phyloP scores from a whole-genome alignment of 2,797 vertebrate genomes.

The Odontamblyopus lacepedii region DNA sequence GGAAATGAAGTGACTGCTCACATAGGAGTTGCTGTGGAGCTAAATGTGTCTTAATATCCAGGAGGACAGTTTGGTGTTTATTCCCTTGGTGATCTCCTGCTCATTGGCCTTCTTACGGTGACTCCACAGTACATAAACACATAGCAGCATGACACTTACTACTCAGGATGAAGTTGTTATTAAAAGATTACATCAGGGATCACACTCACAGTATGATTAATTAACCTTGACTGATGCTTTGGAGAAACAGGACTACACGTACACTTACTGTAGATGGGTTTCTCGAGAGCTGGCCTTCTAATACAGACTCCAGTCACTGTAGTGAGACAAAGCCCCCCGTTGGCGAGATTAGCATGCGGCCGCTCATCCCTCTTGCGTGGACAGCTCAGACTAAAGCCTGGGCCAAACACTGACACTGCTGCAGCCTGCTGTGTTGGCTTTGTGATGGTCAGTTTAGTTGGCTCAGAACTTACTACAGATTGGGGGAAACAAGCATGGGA shows the following conservation, averaged over 20 bases:
- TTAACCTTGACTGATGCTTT: constrained; percentile 73
- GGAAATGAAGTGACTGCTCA: constrained; percentile 52
- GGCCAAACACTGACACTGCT: constrained; percentile 34
- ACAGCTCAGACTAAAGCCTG: constrained; percentile 32
- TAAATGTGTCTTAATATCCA: constrained; percentile 28
- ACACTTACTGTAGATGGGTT: constrained; percentile 32
- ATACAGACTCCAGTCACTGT: constrained; percentile 39
- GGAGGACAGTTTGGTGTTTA: constrained; percentile 29
- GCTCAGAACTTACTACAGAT: constrained; percentile 22
- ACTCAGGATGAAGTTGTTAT: constrained; percentile 57
- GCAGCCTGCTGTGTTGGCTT: constrained; percentile 13
- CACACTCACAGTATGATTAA: constrained; percentile 66
- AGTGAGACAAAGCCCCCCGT: constrained; percentile 41
- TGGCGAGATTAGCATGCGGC: constrained; percentile 27
- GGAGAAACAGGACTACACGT: constrained; percentile 55
- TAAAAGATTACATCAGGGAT: constrained; percentile 72
- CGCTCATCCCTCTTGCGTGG: constrained; percentile 1
- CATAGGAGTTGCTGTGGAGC: constrained; percentile 11
- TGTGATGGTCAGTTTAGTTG: constrained; percentile 18
- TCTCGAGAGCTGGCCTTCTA: constrained; percentile 23
- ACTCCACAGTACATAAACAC: constrained; percentile 33
- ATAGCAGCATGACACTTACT: constrained; percentile 42
- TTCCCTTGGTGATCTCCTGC: constrained; percentile 34
- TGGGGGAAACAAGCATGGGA: neutral
- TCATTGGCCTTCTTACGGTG: constrained; percentile 45